Percentiles rank a stretch among this genome's conserved stretches.
Evolutionary conservation across 2,797 vertebrate genomes (phyloP).

Genomic region (Hybognathus amarus): DNA sequence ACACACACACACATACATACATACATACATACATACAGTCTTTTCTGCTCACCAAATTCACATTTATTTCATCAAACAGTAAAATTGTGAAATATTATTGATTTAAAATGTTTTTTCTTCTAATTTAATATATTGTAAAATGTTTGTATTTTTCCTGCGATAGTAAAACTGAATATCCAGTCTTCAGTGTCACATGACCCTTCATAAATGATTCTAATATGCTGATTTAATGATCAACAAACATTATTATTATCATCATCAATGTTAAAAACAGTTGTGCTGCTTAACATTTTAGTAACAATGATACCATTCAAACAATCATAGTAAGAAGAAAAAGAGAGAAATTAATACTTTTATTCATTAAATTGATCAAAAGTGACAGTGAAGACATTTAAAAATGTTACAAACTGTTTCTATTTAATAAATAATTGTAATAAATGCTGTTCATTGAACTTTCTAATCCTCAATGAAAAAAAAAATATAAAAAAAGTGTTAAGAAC

Average conservation of each 20-base stretch:
- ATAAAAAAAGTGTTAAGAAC: neutral
- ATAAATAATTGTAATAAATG: neutral
- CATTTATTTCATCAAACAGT: neutral
- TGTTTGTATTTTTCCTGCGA: neutral
- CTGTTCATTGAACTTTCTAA: neutral
- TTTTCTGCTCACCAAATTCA: neutral
- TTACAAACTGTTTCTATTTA: neutral
- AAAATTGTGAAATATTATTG: neutral
- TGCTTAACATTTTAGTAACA: neutral
- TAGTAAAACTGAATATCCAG: neutral
- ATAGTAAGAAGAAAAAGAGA: neutral
- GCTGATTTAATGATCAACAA: neutral
- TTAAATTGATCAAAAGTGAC: neutral
- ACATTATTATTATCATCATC: neutral
- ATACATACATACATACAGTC: too few species aligned
- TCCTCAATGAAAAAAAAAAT: neutral
- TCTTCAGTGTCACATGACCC: neutral
- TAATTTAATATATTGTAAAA: neutral
- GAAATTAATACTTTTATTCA: neutral
- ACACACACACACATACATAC: too few species aligned
- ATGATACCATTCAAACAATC: neutral
- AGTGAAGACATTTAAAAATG: neutral
- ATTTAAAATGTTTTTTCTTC: neutral
- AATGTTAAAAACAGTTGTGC: neutral
- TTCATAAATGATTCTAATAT: neutral